Evolutionary conservation across 2,113 vertebrate species (phyloP), one percentile per base, ranked within the genome.

Genomic region (Albula glossodonta): DNA sequence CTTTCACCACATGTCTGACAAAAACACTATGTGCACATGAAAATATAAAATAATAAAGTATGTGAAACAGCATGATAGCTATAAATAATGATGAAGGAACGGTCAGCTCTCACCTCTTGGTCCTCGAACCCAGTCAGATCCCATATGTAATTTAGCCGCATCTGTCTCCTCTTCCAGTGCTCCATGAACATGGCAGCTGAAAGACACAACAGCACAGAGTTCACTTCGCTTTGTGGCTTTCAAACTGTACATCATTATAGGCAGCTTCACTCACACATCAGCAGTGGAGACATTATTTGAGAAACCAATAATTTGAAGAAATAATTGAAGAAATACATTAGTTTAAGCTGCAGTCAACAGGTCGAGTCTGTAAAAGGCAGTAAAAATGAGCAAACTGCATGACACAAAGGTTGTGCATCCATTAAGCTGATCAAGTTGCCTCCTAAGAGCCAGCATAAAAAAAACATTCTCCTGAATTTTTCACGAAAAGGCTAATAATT

Each of bases 111-210:
- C 90, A 99, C 98, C 96, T 99, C 98, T 90, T 99, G 98, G 82
- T 99, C 98, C 94, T 99, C 98, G 88, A 98, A 99, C 85, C 98
- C 97, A 0, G 98, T 99, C 90, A 99, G 96, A 94, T 99, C 98
- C 98, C 98, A 99, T 91, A 95, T 97, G 90, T 99, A 98, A 93
- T 98, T 99, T 86, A 99, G 96, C 63, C 97, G 94, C 98, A 99
- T 99, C 94, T 99, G 98, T 86, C 97, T 96, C 93, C 98, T 96
- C 88, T 99, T 99, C 98, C 98, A 99, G 90, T 99, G 97, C 87
- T 99, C 98, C 98, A 99, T 98, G 93, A 99, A 99, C 92, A 98
- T 99, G 88, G 98, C 98, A 19, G 98, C 98, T 99, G 91, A 15
- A 87, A 86, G 84, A 22, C 57, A 95, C 4, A 80, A 87, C 66